Percentiles rank a stretch among this genome's conserved stretches.
Evolutionary conservation across 37 sponge, comb jelly and placozoan species (phyloP).

Genomic region (Corticium candelabrum): DNA sequence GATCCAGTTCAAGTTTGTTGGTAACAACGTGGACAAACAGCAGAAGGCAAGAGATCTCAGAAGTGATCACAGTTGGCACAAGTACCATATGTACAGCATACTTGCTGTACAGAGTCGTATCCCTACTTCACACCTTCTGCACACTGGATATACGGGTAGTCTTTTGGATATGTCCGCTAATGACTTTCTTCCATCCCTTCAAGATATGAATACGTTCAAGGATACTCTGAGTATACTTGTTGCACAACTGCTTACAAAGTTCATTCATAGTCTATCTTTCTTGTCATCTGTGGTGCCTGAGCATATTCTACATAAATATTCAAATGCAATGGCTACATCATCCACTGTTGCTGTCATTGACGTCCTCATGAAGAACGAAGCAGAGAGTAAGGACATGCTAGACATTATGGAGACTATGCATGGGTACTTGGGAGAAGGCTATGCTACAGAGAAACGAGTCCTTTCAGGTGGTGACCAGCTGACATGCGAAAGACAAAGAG

Average conservation of each 20-base stretch:
- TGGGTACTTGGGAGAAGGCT: slow-evolving; percentile 8
- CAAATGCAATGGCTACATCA: slow-evolving; percentile 22
- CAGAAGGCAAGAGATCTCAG: slow-evolving; percentile 12
- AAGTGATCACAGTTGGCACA: slow-evolving; percentile 8
- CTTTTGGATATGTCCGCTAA: neutral
- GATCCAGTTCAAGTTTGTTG: slow-evolving; percentile 18
- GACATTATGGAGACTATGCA: slow-evolving; percentile 19
- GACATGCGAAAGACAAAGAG: neutral
- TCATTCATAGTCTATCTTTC: neutral
- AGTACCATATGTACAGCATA: slow-evolving; percentile 18
- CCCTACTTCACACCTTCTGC: neutral
- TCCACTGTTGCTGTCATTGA: slow-evolving; percentile 27
- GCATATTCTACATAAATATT: slow-evolving; percentile 16
- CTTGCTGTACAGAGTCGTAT: slow-evolving; percentile 9
- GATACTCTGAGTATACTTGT: slow-evolving; percentile 3
- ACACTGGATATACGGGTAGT: neutral
- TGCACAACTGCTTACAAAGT: slow-evolving; percentile 8
- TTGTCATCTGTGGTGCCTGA: slow-evolving; percentile 3
- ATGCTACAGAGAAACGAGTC: neutral
- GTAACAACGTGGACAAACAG: slow-evolving; percentile 25
- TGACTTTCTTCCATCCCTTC: neutral
- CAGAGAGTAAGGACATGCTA: slow-evolving; percentile 15
- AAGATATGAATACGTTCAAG: neutral
- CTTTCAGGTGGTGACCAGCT: slow-evolving; percentile 1
- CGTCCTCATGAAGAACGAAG: slow-evolving; percentile 28